These are phyloP conservation scores for Hemithea aestivaria DNA, from an alignment of 2,888 invertebrate genomes.

Conservation along the genomic window DNA sequence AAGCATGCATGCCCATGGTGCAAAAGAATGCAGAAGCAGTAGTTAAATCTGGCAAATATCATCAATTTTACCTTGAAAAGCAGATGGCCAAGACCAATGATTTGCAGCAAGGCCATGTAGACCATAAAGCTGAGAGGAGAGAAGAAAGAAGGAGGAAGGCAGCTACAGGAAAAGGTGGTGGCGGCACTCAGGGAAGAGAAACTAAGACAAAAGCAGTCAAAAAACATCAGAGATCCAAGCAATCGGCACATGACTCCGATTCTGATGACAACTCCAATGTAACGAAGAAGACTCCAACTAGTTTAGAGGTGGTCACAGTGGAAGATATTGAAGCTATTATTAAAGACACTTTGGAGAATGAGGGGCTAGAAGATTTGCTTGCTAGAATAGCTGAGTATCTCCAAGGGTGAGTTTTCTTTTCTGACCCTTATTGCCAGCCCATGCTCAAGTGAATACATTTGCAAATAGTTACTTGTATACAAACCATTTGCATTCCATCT, in stretches of 20 bases:
- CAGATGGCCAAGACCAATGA: slow-evolving; percentile 75
- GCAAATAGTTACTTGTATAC: too few relatives aligned
- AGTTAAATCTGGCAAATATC: slow-evolving; percentile 86
- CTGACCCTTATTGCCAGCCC: too few relatives aligned
- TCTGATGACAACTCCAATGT: slow-evolving; percentile 80
- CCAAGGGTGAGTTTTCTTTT: slow-evolving; percentile 73
- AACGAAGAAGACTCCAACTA: slow-evolving; percentile 57
- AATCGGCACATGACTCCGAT: slow-evolving; percentile 81
- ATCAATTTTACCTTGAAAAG: slow-evolving; percentile 84
- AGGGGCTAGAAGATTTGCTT: slow-evolving; percentile 85
- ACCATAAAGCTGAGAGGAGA: slow-evolving; percentile 84
- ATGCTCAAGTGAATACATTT: too few relatives aligned
- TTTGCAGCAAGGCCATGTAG: slow-evolving; percentile 55
- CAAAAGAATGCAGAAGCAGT: slow-evolving; percentile 82
- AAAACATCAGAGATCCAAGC: slow-evolving; percentile 83
- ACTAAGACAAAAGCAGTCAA: slow-evolving; percentile 96
- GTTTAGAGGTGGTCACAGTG: slow-evolving; percentile 81
- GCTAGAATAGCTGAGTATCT: slow-evolving; percentile 84
- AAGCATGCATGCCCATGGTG: slow-evolving; percentile 83
- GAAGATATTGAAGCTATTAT: slow-evolving; percentile 85
- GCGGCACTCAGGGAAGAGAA: slow-evolving; percentile 95
- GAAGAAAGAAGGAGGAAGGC: slow-evolving; percentile 95
- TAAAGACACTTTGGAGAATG: slow-evolving; percentile 80
- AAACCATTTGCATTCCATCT: too few relatives aligned
- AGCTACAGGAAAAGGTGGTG: slow-evolving; percentile 91